Evolutionary conservation across 1,140 invertebrate species (phyloP), one percentile per base, ranked within the genome.

Genomic region (Lordiphosa mommai): DNA sequence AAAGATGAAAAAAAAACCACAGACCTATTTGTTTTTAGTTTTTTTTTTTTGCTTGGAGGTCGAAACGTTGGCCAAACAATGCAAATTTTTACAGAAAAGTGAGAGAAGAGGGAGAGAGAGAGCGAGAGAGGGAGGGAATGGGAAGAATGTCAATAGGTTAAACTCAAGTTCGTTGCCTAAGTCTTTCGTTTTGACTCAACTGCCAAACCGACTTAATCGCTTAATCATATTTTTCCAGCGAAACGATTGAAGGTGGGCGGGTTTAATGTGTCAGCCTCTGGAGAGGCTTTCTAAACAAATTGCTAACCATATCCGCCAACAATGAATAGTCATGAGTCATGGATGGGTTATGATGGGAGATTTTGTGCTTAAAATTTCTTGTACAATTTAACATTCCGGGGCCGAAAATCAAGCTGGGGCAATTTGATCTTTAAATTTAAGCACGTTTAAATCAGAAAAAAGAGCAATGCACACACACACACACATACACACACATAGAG

Each of bases 341-440:
- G 20, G 3, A 0, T 6, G 20, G 20, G 20, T 5, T 23, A 23
- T 23, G 20, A 23, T 23, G 20, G 20, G 20, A 23, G 20, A 23
- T 23, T 23, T 23, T 23, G 8, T 50, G 29, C 16, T 36, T 27
- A 43, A 40, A 20, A 29, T 53, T 77, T 77, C 38, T 44, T 50
- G 17, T 64, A 71, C 61, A 67, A 74, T 76, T 76, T 67, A 76
- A 80, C 82, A 80, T 80, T 80, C 76, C 70, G 63, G 56, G 13
- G 40, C 67, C 73, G 61, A 72, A 73, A 55, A 48, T 53, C 30
- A 68, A 55, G 34, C 34, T 29, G 43, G 10, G 16, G 76, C 76
- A 82, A 82, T 82, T 82, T 74, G 76, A 82, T 82, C 76, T 82
- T 82, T 82, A 82, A 82, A 82, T 82, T 82, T 82, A 82, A 82